These are phyloP conservation scores for Euura saliciscinereae DNA, from an alignment of 1,140 invertebrate genomes.

Conservation along the genomic window DNA sequence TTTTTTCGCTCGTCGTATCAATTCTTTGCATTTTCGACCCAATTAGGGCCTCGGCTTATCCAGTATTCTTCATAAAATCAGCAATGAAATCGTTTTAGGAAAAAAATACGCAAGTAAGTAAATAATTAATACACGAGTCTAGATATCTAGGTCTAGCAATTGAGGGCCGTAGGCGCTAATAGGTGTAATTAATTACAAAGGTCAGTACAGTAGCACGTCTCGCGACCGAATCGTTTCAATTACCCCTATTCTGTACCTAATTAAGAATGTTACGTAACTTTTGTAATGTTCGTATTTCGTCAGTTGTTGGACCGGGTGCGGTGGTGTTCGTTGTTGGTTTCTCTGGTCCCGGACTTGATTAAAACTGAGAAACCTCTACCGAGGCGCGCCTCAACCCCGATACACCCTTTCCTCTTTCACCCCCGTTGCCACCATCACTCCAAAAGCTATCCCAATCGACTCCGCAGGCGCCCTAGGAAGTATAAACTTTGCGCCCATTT, in stretches of 20 bases:
- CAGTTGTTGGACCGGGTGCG: not conserved
- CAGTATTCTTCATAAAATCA: not conserved
- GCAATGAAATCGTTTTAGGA: not conserved
- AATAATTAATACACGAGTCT: not conserved
- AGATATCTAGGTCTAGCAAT: slow-evolving; percentile 8
- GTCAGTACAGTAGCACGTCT: not conserved
- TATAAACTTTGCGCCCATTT: slow-evolving; percentile 5
- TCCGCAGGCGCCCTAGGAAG: not conserved
- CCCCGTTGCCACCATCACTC: not conserved
- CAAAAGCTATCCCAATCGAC: not conserved
- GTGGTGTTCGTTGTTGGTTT: not conserved
- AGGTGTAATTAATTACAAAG: slow-evolving; percentile 3
- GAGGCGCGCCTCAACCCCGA: not conserved
- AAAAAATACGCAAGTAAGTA: too few species aligned
- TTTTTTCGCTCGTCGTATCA: too few species aligned
- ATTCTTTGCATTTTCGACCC: too few species aligned
- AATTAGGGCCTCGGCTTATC: too few species aligned
- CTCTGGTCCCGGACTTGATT: not conserved
- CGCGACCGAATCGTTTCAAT: slow-evolving; percentile 10
- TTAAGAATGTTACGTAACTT: slow-evolving; percentile 14
- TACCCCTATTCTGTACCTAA: not conserved
- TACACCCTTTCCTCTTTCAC: not conserved
- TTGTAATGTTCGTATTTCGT: not conserved
- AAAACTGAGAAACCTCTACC: not conserved
- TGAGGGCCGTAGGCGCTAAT: not conserved